phyloP scores from a whole-genome alignment of 1,140 invertebrate species.

The Papilio glaucus region DNA sequence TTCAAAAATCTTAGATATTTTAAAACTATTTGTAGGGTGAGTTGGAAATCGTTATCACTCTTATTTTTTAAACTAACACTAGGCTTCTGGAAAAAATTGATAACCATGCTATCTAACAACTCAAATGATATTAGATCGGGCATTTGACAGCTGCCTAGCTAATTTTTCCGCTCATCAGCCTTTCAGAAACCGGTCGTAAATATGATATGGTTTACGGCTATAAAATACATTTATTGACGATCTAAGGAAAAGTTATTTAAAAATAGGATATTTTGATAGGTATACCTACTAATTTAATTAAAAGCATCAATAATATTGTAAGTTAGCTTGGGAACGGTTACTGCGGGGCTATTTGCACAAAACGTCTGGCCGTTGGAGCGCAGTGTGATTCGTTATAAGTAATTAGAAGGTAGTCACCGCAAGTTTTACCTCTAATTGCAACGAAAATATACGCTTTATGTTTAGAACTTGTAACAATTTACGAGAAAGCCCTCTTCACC shows the following conservation, averaged over 20 bases:
- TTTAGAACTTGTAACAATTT: neutral
- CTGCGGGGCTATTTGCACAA: constrained; percentile 14
- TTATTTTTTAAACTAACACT: too few species aligned
- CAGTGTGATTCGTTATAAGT: constrained; percentile 28
- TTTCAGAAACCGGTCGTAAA: too few species aligned
- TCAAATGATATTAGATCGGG: too few species aligned
- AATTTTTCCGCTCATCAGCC: too few species aligned
- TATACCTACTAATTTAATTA: constrained; percentile 7
- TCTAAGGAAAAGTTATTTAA: neutral
- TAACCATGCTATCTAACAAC: too few species aligned
- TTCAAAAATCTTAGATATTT: too few species aligned
- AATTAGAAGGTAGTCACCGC: constrained; percentile 15
- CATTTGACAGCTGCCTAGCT: too few species aligned
- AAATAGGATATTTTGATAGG: neutral
- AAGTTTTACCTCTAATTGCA: neutral
- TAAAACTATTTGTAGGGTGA: too few species aligned
- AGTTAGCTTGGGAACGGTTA: constrained; percentile 5
- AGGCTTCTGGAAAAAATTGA: too few species aligned
- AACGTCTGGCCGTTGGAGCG: constrained; percentile 5
- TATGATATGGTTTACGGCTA: too few species aligned
- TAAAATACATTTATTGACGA: neutral
- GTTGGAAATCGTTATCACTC: too few species aligned
- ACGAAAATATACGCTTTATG: neutral
- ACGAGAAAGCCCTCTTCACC: too few species aligned
- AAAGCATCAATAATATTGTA: constrained; percentile 4